A percentile compares a stretch with the other conserved stretches of the same genome.
phyloP scores from a whole-genome alignment of 2,797 vertebrate genomes.

The Mallotus villosus region DNA sequence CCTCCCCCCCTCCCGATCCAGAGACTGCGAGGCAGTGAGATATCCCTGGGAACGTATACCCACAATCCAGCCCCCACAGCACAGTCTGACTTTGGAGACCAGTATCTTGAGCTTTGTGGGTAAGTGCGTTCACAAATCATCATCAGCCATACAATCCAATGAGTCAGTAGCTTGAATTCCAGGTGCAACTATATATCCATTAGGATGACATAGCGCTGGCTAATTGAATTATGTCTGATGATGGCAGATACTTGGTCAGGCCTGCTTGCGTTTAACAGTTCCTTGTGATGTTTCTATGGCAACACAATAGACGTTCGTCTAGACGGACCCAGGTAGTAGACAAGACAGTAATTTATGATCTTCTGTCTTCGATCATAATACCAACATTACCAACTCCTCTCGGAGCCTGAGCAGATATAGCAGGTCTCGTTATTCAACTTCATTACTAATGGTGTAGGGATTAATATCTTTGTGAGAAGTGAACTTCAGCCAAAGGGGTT shows the following conservation, averaged over 20 bases:
- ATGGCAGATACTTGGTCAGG: not conserved
- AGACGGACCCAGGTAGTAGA: not conserved
- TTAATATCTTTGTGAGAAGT: not conserved
- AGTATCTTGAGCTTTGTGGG: slow-evolving; percentile 1
- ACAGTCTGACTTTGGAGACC: not conserved
- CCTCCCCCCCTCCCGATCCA: slow-evolving; percentile 1
- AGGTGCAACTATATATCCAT: slow-evolving; percentile 2
- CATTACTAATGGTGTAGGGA: not conserved
- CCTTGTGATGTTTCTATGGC: not conserved
- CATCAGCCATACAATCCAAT: slow-evolving; percentile 5
- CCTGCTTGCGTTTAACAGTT: not conserved
- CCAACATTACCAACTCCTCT: not conserved
- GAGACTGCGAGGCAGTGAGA: not conserved
- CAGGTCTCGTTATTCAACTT: not conserved
- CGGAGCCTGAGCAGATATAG: not conserved
- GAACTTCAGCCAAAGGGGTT: not conserved
- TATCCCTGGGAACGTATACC: slow-evolving; percentile 17
- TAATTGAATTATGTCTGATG: not conserved
- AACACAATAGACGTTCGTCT: slow-evolving; percentile 2
- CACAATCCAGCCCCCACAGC: not conserved
- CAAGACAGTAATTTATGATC: not conserved
- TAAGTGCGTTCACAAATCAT: slow-evolving; percentile 12
- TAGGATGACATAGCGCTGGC: slow-evolving; percentile 5
- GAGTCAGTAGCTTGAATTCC: slow-evolving; percentile 16
- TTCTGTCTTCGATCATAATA: not conserved